Conservation (phyloP, 2,113 vertebrate genomes). For the Perccottus glenii region DNA sequence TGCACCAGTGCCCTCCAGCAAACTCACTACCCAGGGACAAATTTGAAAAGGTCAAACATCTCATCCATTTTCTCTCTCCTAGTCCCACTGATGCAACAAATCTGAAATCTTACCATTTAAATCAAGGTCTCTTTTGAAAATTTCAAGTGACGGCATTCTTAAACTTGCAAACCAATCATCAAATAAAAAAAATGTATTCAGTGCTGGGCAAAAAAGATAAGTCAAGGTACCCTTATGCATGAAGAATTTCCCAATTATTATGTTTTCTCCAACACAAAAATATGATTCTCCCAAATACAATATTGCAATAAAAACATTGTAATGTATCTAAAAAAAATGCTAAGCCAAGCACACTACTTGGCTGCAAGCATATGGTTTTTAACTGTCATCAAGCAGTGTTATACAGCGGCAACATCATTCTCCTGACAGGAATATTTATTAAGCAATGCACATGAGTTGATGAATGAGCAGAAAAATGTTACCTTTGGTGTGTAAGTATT, state of each 20-base stretch:
- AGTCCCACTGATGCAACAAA: slow-evolving; percentile 69
- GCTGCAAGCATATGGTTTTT: no score
- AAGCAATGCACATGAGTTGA: no score
- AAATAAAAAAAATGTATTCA: slow-evolving; percentile 1
- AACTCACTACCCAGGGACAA: slow-evolving; percentile 73
- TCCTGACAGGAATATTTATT: no score
- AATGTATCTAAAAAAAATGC: not conserved
- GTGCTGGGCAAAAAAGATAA: not conserved
- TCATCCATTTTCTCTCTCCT: slow-evolving; percentile 66
- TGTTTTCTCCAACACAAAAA: slow-evolving; percentile 5
- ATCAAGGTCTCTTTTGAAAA: slow-evolving; percentile 65
- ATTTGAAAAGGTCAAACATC: slow-evolving; percentile 78
- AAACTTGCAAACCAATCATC: slow-evolving; percentile 27
- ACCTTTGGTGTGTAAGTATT: no score
- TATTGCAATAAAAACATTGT: slow-evolving; percentile 1
- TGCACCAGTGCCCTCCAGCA: slow-evolving; percentile 68
- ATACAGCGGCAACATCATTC: no score
- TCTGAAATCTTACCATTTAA: slow-evolving; percentile 65
- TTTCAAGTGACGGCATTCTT: slow-evolving; percentile 31
- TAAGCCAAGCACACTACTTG: not conserved
- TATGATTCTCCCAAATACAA: not conserved
- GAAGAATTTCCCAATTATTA: not conserved
- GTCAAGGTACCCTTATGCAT: slow-evolving; percentile 4
- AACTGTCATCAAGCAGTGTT: no score
- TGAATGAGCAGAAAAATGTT: no score